These are phyloP conservation scores for Lasioglossum pauxillum DNA, from an alignment of 2,888 invertebrate genomes.

Conservation along the genomic window DNA sequence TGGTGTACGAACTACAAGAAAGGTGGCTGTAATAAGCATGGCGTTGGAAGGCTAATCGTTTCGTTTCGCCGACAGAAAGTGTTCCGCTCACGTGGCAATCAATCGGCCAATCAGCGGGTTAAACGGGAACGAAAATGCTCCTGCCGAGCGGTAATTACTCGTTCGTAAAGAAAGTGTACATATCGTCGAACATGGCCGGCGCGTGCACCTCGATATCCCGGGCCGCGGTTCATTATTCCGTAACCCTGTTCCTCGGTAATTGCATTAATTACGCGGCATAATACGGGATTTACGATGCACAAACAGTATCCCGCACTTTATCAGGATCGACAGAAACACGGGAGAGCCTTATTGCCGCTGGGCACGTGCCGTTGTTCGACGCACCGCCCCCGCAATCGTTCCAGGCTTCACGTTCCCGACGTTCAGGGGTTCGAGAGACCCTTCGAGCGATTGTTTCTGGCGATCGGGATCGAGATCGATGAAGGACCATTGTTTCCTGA, in stretches of 20 bases:
- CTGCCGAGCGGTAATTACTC: background rate
- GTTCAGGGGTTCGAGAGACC: background rate
- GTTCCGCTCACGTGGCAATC: background rate
- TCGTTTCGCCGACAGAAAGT: background rate
- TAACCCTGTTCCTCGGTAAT: constrained; percentile 25
- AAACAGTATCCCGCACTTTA: constrained; percentile 26
- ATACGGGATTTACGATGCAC: constrained; percentile 23
- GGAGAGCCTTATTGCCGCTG: constrained; percentile 29
- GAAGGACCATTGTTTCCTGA: background rate
- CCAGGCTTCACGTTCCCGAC: background rate
- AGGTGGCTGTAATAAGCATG: background rate
- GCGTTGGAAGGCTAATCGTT: background rate
- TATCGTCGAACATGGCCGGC: background rate
- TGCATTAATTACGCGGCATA: constrained; percentile 10
- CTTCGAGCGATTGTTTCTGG: background rate
- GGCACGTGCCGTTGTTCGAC: constrained; percentile 8
- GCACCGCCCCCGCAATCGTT: constrained; percentile 7
- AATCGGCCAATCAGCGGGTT: background rate
- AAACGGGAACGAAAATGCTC: background rate
- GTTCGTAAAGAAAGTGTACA: background rate
- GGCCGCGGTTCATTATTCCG: constrained; percentile 15
- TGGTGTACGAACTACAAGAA: background rate
- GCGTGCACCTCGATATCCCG: background rate
- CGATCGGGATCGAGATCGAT: constrained; percentile 9
- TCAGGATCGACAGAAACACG: constrained; percentile 32